Percentiles rank a stretch among this genome's conserved stretches.
Evolutionary conservation across 2,888 invertebrate genomes (phyloP).

Genomic region (Cheilosia scutellata): DNA sequence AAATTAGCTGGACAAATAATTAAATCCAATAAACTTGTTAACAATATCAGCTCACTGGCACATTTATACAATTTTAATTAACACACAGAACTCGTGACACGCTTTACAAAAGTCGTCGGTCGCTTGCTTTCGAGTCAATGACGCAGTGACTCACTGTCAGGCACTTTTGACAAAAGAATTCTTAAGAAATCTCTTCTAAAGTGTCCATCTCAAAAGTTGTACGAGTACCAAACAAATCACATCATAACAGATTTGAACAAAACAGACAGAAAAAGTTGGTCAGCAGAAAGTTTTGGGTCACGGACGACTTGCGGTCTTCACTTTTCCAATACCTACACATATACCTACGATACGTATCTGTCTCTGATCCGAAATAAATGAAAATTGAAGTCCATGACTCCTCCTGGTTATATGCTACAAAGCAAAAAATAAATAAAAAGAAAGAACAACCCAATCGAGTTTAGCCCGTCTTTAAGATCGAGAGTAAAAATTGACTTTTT

Average conservation of each 20-base stretch:
- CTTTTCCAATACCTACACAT: slow-evolving; percentile 48
- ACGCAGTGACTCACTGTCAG: slow-evolving; percentile 52
- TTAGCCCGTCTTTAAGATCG: slow-evolving; percentile 56
- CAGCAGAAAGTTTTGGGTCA: slow-evolving; percentile 71
- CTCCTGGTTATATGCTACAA: slow-evolving; percentile 23
- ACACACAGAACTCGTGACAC: slow-evolving; percentile 64
- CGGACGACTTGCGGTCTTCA: slow-evolving; percentile 69
- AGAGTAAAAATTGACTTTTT: slow-evolving; percentile 60
- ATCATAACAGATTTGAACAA: slow-evolving; percentile 1
- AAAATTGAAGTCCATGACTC: slow-evolving; percentile 59
- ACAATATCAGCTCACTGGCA: slow-evolving; percentile 44
- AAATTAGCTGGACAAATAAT: slow-evolving; percentile 31
- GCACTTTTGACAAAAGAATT: slow-evolving; percentile 31
- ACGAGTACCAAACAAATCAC: slow-evolving; percentile 38
- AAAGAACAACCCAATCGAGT: slow-evolving; percentile 47
- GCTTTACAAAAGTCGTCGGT: slow-evolving; percentile 53
- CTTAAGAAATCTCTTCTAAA: slow-evolving; percentile 44
- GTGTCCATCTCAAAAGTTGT: slow-evolving; percentile 42
- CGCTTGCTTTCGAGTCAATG: slow-evolving; percentile 49
- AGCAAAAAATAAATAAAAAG: slow-evolving; percentile 15
- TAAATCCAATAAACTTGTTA: slow-evolving; percentile 48
- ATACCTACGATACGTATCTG: slow-evolving; percentile 7
- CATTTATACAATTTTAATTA: slow-evolving; percentile 6
- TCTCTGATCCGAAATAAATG: slow-evolving; percentile 44
- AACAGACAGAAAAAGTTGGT: slow-evolving; percentile 51